Percentiles rank a stretch among this genome's conserved stretches.
Evolutionary conservation across 37 sponge, comb jelly and placozoan species (phyloP).

Genomic region (Tethya wilhelma): DNA sequence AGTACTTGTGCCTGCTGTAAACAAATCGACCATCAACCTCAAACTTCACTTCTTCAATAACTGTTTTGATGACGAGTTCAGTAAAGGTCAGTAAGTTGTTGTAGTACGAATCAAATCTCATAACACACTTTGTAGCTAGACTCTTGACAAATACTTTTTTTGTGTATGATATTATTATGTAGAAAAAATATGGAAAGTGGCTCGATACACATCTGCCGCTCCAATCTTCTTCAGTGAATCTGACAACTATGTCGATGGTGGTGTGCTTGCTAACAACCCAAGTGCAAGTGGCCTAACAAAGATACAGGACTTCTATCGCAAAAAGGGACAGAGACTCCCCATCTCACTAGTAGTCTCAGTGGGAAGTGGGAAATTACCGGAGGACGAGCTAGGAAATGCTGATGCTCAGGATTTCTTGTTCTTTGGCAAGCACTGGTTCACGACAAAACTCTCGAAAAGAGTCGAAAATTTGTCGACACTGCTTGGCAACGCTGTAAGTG

Average conservation of each 20-base stretch:
- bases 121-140: no score
- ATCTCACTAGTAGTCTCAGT: constrained; percentile 52
- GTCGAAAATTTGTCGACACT: constrained; percentile 23
- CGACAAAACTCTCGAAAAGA: background rate
- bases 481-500: constrained; percentile 54
- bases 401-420: constrained; percentile 61
- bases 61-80: constrained; percentile 39
- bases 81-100: constrained; percentile 26
- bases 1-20: constrained; percentile 42
- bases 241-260: constrained; percentile 70
- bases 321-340: constrained; percentile 23
- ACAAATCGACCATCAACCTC: constrained; percentile 30
- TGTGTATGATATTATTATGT: no score
- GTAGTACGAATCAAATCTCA: no score
- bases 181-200: constrained; percentile 60
- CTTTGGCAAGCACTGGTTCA: constrained; percentile 59
- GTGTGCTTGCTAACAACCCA: constrained; percentile 72
- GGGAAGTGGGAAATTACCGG: constrained; percentile 48
- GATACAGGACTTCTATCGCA: constrained; percentile 57
- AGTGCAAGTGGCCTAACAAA: constrained; percentile 58
- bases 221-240: constrained; percentile 58
- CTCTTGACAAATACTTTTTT: no score
- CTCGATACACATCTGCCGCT: constrained; percentile 46
- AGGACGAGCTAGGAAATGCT: constrained; percentile 39
- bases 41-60: constrained; percentile 59